Evolutionary conservation across 2,888 invertebrate species (phyloP), one percentile per base, ranked within the genome.

Genomic region (Timandra comae): DNA sequence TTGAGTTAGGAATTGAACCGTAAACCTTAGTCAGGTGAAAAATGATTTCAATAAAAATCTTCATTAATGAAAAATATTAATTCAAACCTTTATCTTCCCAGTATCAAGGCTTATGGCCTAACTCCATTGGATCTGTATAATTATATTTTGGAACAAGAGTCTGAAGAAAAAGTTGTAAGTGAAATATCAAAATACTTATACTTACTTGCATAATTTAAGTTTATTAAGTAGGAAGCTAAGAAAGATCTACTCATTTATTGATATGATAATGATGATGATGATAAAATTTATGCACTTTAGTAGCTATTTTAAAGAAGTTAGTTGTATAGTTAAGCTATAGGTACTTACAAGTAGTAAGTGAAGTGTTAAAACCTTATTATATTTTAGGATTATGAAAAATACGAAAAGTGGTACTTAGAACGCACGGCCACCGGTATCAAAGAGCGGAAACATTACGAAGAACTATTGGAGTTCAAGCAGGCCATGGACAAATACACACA

Each of bases 301-400:
- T n/a, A n/a, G n/a, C n/a, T n/a, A n/a, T n/a, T n/a, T 1, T 13
- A 7, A 28, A 16, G 10, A 10, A 11, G 22, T 30, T 25, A 29
- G 7, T 23, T n/a, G n/a, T n/a, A n/a, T n/a, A n/a, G 28, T 9
- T 39, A 16, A 29, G 41, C 32, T 30, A 7, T 24, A 13, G 7
- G 27, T 20, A 16, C 8, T 7, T 21, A 12, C 8, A n/a, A 1
- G 13, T 24, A 12, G 7, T 7, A 10, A 24, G 12, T 16, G 11
- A 24, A 19, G 26, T 33, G 2, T n/a, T 1, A 3, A 20, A 3
- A n/a, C n/a, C n/a, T n/a, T n/a, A n/a, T n/a, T n/a, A n/a, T n/a
- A n/a, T n/a, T 22, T 21, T 48, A 81, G 81, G 73, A 76, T 16
- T 79, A 73, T 43, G 52, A 62, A 2, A 62, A 58, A 38, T 81